These are phyloP conservation scores for Oenanthe oenanthe DNA, from an alignment of 2,113 vertebrate species.

Conservation along the genomic window DNA sequence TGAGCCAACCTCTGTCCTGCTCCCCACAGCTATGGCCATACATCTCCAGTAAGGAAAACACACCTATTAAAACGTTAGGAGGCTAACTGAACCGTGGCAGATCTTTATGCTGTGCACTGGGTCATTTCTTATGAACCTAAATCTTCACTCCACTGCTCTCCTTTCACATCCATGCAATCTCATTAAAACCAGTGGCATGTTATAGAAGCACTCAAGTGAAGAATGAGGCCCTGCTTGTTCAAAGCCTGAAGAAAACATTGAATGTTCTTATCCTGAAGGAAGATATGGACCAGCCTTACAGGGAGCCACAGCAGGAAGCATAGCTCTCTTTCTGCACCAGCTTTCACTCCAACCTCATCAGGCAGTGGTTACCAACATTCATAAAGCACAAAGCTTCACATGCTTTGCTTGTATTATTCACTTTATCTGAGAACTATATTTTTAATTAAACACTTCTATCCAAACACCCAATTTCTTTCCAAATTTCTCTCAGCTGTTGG, in stretches of 20 bases:
- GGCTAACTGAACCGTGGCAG: background rate
- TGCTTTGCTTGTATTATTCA: background rate
- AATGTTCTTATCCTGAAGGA: background rate
- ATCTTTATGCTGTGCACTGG: background rate
- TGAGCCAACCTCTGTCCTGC: background rate
- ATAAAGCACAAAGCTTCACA: background rate
- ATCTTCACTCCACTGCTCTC: background rate
- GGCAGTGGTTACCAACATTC: background rate
- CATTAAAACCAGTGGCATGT: background rate
- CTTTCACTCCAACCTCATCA: background rate
- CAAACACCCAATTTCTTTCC: background rate
- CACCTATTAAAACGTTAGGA: background rate
- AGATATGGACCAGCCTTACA: background rate
- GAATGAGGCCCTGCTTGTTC: background rate
- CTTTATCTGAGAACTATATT: background rate
- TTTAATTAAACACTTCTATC: background rate
- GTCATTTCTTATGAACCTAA: background rate
- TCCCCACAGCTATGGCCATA: background rate
- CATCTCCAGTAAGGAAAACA: background rate
- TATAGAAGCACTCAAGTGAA: background rate
- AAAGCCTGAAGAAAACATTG: background rate
- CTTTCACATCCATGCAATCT: background rate
- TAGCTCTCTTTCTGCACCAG: background rate
- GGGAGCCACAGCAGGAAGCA: background rate
- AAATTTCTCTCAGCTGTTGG: background rate